Percentiles rank a stretch among this genome's conserved stretches.
phyloP scores from a whole-genome alignment of 2,113 vertebrate species.

The Tauraco erythrolophus region DNA sequence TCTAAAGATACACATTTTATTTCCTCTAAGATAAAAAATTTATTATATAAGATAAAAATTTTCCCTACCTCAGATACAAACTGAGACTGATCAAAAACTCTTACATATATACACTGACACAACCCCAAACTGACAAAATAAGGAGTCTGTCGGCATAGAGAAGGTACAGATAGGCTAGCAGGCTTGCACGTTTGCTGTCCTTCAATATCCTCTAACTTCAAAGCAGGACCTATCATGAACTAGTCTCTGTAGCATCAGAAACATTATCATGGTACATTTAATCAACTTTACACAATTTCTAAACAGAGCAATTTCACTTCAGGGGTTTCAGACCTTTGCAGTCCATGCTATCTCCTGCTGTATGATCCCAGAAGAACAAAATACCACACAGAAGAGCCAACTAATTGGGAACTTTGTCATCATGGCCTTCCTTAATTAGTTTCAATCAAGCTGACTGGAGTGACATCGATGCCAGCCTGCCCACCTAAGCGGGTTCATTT shows the following conservation, averaged over 20 bases:
- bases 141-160: not conserved
- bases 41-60: not conserved
- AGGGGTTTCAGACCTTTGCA: not conserved
- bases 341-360: not conserved
- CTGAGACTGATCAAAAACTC: not conserved
- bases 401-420: not conserved
- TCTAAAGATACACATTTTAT: not conserved
- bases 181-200: not conserved
- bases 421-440: not conserved
- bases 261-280: not conserved
- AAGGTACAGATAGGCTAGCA: not conserved
- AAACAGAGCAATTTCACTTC: not conserved
- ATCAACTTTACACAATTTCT: not conserved
- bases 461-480: not conserved
- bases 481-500: not conserved
- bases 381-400: not conserved
- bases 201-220: not conserved
- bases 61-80: not conserved
- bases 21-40: not conserved
- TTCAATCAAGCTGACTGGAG: not conserved
- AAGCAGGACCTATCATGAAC: not conserved
- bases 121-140: not conserved
- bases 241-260: not conserved
- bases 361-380: not conserved
- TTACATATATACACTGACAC: not conserved